These are phyloP conservation scores for Isaurus tuberculatus DNA, from an alignment of 92 coral and sea anemone genomes.

Conservation along the genomic window DNA sequence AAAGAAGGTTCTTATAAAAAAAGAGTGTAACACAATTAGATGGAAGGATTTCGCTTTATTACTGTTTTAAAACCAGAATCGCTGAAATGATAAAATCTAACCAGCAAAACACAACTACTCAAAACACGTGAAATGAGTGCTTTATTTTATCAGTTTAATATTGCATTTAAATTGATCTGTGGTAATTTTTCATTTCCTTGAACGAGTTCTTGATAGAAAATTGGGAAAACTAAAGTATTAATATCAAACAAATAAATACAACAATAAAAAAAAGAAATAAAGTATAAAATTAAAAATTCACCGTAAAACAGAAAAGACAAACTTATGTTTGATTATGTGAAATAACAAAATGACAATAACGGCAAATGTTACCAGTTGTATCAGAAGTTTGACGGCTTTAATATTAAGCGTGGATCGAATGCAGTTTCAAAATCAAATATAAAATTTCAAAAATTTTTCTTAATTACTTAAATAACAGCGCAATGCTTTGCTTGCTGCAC, in stretches of 20 bases:
- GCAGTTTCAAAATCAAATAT: slow-evolving; percentile 27
- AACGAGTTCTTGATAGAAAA: neutral
- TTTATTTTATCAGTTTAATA: slow-evolving; percentile 1
- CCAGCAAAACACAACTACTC: neutral
- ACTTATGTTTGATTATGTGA: neutral
- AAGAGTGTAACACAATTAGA: no score
- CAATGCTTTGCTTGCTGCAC: slow-evolving; percentile 39
- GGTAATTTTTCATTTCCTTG: neutral
- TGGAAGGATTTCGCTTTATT: no score
- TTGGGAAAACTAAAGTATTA: slow-evolving; percentile 3
- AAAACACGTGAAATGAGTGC: neutral
- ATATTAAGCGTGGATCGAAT: slow-evolving; percentile 40
- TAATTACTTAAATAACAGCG: slow-evolving; percentile 41
- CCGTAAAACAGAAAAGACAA: slow-evolving; percentile 6
- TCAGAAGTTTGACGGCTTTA: slow-evolving; percentile 25
- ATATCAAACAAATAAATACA: slow-evolving; percentile 27
- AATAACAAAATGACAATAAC: neutral
- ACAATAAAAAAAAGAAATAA: slow-evolving; percentile 13
- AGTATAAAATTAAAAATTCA: neutral
- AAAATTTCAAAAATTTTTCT: slow-evolving; percentile 33
- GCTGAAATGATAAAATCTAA: neutral
- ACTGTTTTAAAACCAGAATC: no score
- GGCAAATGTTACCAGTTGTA: slow-evolving; percentile 25
- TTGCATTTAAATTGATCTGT: slow-evolving; percentile 5
- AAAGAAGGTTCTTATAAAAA: no score